phyloP scores from a whole-genome alignment of 2,113 vertebrate species.

The Actinemys pallida region DNA sequence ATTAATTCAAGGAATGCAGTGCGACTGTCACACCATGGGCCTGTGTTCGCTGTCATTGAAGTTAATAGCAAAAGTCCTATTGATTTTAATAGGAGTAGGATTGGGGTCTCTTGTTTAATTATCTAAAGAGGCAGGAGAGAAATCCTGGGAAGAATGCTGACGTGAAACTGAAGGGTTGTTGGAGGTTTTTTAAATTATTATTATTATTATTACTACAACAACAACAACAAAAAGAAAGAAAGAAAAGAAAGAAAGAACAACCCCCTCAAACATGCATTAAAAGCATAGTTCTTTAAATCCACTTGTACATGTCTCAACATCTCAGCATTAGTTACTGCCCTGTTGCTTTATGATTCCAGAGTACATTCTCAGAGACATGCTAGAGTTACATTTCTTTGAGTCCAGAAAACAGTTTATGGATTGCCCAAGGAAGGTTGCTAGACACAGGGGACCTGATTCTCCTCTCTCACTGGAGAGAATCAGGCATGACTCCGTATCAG shows the following conservation, averaged over 20 bases:
- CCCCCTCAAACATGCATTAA: neutral
- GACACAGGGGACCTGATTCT: neutral
- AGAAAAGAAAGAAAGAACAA: neutral
- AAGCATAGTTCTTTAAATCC: neutral
- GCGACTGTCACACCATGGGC: neutral
- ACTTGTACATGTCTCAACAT: neutral
- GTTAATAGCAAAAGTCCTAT: neutral
- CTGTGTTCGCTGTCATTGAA: neutral
- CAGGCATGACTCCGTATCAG: neutral
- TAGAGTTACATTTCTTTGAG: neutral
- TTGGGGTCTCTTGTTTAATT: neutral
- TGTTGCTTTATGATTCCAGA: neutral
- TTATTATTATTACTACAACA: neutral
- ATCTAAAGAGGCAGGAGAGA: neutral
- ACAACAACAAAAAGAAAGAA: too few species aligned
- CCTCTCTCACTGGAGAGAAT: neutral
- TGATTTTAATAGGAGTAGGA: neutral
- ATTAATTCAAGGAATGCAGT: neutral
- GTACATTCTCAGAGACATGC: neutral
- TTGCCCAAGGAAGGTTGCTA: neutral
- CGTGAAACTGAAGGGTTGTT: neutral
- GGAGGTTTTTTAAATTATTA: neutral
- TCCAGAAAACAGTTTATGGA: neutral
- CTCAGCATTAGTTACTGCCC: neutral
- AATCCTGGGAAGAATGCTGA: neutral